These are phyloP conservation scores for Oenanthe melanoleuca DNA, from an alignment of 2,113 vertebrate species.

Conservation along the genomic window DNA sequence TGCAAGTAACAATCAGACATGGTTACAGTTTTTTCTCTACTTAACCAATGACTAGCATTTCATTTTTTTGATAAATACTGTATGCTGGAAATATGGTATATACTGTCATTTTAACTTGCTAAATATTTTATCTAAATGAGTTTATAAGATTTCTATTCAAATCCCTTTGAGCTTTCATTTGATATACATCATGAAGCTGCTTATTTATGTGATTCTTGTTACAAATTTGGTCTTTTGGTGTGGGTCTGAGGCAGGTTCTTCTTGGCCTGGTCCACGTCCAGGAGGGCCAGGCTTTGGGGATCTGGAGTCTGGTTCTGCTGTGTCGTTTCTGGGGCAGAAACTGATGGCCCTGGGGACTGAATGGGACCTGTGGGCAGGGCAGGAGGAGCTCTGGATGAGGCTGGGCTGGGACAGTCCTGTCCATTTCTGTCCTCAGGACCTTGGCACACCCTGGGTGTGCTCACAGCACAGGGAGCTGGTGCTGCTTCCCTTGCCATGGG, in stretches of 20 bases:
- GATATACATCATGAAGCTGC: neutral
- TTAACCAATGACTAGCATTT: neutral
- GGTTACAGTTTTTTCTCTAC: neutral
- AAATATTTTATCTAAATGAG: neutral
- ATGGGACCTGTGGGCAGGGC: neutral
- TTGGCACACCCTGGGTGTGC: neutral
- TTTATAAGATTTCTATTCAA: neutral
- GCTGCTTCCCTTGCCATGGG: neutral
- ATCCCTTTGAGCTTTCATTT: neutral
- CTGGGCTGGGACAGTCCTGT: neutral
- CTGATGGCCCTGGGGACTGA: neutral
- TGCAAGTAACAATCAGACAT: neutral
- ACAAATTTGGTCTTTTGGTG: neutral
- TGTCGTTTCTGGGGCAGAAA: neutral
- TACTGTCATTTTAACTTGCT: neutral
- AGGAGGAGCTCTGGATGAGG: neutral
- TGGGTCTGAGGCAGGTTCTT: neutral
- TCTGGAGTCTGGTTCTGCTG: neutral
- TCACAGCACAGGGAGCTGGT: neutral
- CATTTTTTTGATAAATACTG: neutral
- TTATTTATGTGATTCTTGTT: neutral
- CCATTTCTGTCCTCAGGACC: neutral
- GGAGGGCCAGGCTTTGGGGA: neutral
- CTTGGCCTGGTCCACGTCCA: rapidly evolving
- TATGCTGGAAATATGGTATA: neutral